phyloP scores from a whole-genome alignment of 2,113 vertebrate species.

The Uropsilus gracilis region DNA sequence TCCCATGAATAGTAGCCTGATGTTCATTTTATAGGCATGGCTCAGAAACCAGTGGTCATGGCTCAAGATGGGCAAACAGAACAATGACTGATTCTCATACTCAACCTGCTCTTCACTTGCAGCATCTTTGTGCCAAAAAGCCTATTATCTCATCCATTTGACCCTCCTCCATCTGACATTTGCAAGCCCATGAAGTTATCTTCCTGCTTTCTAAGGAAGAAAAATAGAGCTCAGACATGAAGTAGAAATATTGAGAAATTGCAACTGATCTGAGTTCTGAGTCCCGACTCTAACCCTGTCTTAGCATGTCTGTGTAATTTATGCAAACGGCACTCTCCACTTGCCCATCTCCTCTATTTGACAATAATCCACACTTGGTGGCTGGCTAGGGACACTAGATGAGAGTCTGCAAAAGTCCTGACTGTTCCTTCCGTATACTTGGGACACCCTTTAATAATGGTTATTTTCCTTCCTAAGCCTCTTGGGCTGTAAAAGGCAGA shows the following conservation, averaged over 20 bases:
- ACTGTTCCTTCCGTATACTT: background rate
- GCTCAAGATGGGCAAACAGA: rapidly evolving
- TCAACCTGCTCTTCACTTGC: rapidly evolving
- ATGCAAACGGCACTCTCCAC: background rate
- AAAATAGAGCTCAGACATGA: background rate
- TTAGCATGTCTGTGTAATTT: background rate
- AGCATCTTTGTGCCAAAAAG: background rate
- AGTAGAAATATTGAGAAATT: background rate
- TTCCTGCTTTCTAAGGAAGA: background rate
- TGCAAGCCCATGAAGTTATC: background rate
- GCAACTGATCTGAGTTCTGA: background rate
- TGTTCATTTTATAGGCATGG: background rate
- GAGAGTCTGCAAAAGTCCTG: background rate
- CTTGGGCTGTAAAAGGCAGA: background rate
- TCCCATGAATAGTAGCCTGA: background rate
- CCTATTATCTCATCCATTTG: background rate
- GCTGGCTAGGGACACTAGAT: background rate
- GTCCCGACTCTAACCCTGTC: background rate
- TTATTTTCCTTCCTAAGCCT: background rate
- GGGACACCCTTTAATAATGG: background rate
- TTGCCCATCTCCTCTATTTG: background rate
- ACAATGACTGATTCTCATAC: rapidly evolving
- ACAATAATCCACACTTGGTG: too few relatives aligned
- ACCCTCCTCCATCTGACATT: background rate
- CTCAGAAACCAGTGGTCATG: background rate